Evolutionary conservation across 2,888 invertebrate genomes (phyloP).

Genomic region (Horisme vitalbata): DNA sequence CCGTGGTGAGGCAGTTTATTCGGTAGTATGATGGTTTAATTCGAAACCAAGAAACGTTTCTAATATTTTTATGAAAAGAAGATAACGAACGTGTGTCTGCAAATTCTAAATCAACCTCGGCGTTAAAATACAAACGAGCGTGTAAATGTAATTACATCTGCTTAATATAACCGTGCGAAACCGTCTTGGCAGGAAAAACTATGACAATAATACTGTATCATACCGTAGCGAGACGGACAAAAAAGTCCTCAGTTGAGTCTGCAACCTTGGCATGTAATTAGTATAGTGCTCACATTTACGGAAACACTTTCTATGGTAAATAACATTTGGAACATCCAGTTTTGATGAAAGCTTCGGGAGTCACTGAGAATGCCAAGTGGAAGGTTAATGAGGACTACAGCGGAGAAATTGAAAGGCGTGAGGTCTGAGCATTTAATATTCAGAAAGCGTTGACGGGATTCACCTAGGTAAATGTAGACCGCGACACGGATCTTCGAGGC

Average conservation of each 20-base stretch:
- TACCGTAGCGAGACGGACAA: not conserved
- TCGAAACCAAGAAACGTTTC: no score
- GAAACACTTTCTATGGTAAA: conserved; percentile 40
- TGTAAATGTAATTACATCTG: not conserved
- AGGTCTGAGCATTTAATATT: conserved; percentile 66
- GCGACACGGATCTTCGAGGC: conserved; percentile 64
- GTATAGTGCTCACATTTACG: conserved; percentile 27
- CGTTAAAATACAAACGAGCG: not conserved
- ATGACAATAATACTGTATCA: conserved; percentile 2
- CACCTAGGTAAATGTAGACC: conserved; percentile 68
- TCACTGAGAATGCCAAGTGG: conserved; percentile 50
- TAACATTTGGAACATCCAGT: conserved; percentile 38
- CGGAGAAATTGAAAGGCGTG: conserved; percentile 65
- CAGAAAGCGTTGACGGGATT: conserved; percentile 66
- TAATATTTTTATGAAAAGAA: not conserved
- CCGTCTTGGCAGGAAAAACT: not conserved
- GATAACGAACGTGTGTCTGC: not conserved
- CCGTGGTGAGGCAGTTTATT: no score
- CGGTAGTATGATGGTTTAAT: no score
- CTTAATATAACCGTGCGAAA: not conserved
- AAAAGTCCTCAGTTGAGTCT: conserved; percentile 1
- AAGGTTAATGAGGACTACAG: conserved; percentile 45
- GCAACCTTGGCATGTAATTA: conserved; percentile 20
- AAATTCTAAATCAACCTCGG: conserved; percentile 1
- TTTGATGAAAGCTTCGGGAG: conserved; percentile 44